These are phyloP conservation scores for Drosophila neocordata DNA, from an alignment of 1,140 invertebrate species.

Conservation along the genomic window DNA sequence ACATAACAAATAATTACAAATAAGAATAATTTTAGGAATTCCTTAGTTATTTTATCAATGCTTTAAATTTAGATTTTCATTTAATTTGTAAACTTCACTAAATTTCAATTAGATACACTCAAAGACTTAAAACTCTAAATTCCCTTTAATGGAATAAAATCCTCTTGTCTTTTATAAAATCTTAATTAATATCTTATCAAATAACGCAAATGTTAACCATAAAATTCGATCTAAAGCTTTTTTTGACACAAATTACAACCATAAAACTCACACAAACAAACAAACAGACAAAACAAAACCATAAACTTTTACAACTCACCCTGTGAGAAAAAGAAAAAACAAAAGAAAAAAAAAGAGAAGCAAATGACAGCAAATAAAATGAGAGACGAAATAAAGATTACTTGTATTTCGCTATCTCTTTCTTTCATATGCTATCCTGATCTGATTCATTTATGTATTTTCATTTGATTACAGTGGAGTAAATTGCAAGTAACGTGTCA, in stretches of 20 bases:
- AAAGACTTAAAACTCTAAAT: constrained; percentile 6
- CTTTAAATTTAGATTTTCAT: background rate
- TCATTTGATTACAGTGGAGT: constrained; percentile 81
- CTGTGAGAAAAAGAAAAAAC: constrained; percentile 2
- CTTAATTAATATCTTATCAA: constrained; percentile 59
- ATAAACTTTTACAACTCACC: constrained; percentile 53
- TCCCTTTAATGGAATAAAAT: constrained; percentile 13
- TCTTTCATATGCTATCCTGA: constrained; percentile 12
- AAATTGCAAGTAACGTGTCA: constrained; percentile 82
- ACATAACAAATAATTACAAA: no score
- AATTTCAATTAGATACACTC: constrained; percentile 1
- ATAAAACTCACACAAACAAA: constrained; percentile 54
- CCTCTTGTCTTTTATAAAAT: constrained; percentile 30
- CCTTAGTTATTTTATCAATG: no score
- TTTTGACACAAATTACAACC: constrained; percentile 41
- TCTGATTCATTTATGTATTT: constrained; percentile 66
- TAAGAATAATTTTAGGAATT: no score
- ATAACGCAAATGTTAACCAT: constrained; percentile 45
- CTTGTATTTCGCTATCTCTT: background rate
- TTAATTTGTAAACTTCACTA: background rate
- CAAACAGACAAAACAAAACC: constrained; percentile 51
- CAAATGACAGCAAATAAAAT: constrained; percentile 16
- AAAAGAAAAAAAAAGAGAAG: constrained; percentile 14
- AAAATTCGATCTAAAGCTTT: constrained; percentile 56
- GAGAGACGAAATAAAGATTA: constrained; percentile 40